Conservation (phyloP, 2,797 vertebrate species). For the Nannoperca australis region DNA sequence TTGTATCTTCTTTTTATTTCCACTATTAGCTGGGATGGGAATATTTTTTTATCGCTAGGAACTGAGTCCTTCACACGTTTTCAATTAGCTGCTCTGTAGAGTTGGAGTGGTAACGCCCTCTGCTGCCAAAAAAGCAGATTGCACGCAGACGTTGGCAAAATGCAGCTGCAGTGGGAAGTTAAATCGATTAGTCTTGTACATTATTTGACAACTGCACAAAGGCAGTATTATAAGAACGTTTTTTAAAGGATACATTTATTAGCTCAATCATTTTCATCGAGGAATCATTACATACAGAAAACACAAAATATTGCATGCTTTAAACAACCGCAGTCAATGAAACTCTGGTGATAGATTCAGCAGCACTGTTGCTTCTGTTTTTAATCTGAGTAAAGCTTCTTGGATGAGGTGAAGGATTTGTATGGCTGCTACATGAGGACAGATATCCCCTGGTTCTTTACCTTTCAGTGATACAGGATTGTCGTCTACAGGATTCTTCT, state of each 20-base stretch:
- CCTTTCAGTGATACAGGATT: conserved; percentile 50
- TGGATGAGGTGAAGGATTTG: conserved; percentile 44
- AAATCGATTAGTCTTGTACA: background rate
- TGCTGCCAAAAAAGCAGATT: conserved; percentile 56
- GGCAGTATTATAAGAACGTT: background rate
- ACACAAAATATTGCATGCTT: background rate
- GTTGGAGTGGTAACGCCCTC: conserved; percentile 61
- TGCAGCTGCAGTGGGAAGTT: background rate
- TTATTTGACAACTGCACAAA: background rate
- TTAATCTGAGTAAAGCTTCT: conserved; percentile 48
- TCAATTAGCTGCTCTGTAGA: conserved; percentile 7
- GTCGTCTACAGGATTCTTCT: conserved; percentile 38
- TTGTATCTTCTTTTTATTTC: background rate
- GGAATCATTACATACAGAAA: background rate
- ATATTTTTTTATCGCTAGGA: conserved; percentile 46
- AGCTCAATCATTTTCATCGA: no score
- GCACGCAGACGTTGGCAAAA: background rate
- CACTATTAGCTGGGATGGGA: background rate
- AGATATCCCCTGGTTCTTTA: conserved; percentile 27
- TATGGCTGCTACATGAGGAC: conserved; percentile 22
- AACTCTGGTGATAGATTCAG: conserved; percentile 3
- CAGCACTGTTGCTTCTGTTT: conserved; percentile 14
- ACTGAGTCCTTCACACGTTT: background rate
- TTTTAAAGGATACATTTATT: background rate
- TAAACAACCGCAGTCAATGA: background rate